Evolutionary conservation across 2,113 vertebrate species (phyloP).

Genomic region (Scomber japonicus): DNA sequence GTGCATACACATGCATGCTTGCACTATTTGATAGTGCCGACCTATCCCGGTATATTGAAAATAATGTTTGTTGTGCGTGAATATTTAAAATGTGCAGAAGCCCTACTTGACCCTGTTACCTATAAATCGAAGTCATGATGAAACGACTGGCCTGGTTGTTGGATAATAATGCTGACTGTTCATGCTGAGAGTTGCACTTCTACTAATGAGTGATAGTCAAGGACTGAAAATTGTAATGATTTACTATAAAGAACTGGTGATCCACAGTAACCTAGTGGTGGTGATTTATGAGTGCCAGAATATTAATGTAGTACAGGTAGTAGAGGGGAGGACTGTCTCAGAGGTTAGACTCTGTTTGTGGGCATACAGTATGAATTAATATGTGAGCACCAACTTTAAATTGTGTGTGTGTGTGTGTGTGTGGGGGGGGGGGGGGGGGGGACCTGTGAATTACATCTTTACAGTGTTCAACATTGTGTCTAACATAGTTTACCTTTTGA

Average conservation of each 20-base stretch:
- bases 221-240: slow-evolving; percentile 41
- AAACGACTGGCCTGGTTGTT: slow-evolving; percentile 4
- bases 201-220: slow-evolving; percentile 51
- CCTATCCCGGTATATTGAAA: background rate
- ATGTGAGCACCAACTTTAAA: background rate
- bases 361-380: background rate
- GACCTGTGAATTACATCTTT: background rate
- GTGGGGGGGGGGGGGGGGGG: too few species aligned
- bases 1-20: background rate
- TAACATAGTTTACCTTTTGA: background rate
- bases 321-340: background rate
- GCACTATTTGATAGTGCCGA: background rate
- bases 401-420: too few species aligned
- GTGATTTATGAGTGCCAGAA: slow-evolving; percentile 26
- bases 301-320: slow-evolving; percentile 15
- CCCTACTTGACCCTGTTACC: background rate
- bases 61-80: background rate
- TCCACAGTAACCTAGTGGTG: slow-evolving; percentile 36
- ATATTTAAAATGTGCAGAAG: background rate
- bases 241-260: slow-evolving; percentile 41
- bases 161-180: slow-evolving; percentile 32
- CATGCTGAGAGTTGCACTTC: slow-evolving; percentile 48
- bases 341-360: background rate
- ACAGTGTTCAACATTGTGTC: background rate
- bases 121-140: slow-evolving; percentile 42